Evolutionary conservation across 2,888 invertebrate species (phyloP), one percentile per base, ranked within the genome.

Genomic region (Lasioglossum malachurum): DNA sequence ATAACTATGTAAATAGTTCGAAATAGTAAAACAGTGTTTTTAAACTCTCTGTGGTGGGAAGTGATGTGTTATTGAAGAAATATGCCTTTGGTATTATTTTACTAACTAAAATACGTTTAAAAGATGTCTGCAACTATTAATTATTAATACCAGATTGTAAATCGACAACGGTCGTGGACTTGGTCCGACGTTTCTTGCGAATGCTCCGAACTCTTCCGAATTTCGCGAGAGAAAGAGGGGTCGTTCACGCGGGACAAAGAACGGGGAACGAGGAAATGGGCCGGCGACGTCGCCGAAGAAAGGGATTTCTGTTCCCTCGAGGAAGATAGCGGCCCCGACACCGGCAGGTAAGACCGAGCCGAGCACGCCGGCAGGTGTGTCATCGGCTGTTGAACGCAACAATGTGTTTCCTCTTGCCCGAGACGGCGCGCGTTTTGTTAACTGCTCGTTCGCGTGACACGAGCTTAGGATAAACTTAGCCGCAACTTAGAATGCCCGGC

Each of bases 301-400:
- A 83, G 79, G 81, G 83, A 75, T 82, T 78, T 78, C 53, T 49
- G 27, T 71, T 35, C 69, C 69, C 35, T n/a, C 46, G 67, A 60
- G 41, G 35, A 49, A 38, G 67, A 27, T 31, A 71, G 38, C 46
- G 49, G 35, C 27, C 16, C 64, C 27, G 57, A 69, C 49, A 27
- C 80, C 27, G 77, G 78, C 87, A 80, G 89, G 89, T 88, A 87
- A 87, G 83, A 85, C 86, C 83, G 76, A 87, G 92, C 88, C 89
- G 90, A 80, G 92, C 92, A 93, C 91, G 89, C 89, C 91, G 92
- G 93, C 94, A 94, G 94, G 94, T 94, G 94, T 93, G 94, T 92
- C 93, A 94, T 93, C 91, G 86, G 82, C 85, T 77, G 85, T 87
- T 80, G 86, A 87, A 67, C 90, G 91, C 90, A 90, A 89, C 89